Base-by-base conservation (phyloP, 2,888 invertebrate species). In the Ophioninae sp. region DNA sequence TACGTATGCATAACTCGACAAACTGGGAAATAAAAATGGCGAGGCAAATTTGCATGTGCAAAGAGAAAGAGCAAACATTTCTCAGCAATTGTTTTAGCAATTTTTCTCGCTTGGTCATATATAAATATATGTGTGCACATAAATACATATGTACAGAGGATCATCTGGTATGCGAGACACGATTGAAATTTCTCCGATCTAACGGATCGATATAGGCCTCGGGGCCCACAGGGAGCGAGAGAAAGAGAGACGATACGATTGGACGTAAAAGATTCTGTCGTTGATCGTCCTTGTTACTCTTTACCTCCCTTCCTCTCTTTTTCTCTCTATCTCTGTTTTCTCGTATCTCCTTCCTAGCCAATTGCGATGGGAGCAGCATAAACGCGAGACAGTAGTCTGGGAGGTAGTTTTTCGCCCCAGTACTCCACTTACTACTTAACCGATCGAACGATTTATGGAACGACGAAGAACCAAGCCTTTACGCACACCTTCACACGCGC, bases 321-420 rank as follows among this genome's bases (percentile, higher is more conserved):
- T 13, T 72, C 56, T 37, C 56, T 65, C 22, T 23, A 6, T 56
- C 64, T 30, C 13, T 56, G 37, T 67, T 73, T 41, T 56, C 41
- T 68, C 39, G 44, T 41, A 65, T 59, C 51, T 22, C 23, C 61
- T 59, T 71, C 13, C 39, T 37, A 20, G 67, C 71, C 20, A 71
- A 59, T 51, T 61, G 65, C 74, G 65, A 67, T 67, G 74, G 59
- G 61, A 81, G 84, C 74, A 86, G 84, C 64, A 64, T 58, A 51
- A 39, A 87, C 87, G 82, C 85, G 74, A 59, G 67, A 83, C 88
- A 83, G 87, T 88, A 84, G 88, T 87, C 88, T 87, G 89, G 90
- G 88, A 90, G 90, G 90, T 89, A 88, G 89, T 91, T 91, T 91
- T 91, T 91, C 90, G 91, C 89, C 90, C 91, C 89, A 91, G 90